A percentile compares a stretch with the other conserved stretches of the same genome.
Conservation (phyloP, 64 coral and sea anemone species). For the Anthopleura sola region DNA sequence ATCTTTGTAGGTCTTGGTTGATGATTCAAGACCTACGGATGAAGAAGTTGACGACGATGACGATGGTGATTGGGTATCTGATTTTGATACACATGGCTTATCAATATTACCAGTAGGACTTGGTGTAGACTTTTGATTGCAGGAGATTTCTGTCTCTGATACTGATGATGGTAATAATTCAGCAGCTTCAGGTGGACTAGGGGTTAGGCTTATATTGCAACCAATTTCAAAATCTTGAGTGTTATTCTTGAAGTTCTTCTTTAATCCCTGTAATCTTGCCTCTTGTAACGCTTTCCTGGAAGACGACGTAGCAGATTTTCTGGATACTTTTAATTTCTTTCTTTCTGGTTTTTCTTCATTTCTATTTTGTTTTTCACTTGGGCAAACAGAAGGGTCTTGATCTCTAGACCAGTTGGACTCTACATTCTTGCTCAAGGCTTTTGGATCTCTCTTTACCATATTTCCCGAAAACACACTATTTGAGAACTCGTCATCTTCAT, state of each 20-base stretch:
- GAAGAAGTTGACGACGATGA: slow-evolving; percentile 7
- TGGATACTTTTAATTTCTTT: not conserved
- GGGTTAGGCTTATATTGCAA: not conserved
- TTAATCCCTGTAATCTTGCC: not conserved
- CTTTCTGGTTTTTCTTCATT: not conserved
- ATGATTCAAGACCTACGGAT: not conserved
- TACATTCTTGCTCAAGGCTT: not conserved
- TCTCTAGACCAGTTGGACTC: not conserved
- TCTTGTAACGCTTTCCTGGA: slow-evolving; percentile 14
- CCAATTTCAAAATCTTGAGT: not conserved
- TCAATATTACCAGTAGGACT: not conserved
- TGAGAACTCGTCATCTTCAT: not conserved
- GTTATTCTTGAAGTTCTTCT: not conserved
- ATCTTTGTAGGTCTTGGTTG: not conserved
- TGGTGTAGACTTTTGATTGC: not conserved
- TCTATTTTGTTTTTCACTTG: not conserved
- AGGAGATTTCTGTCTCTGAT: not conserved
- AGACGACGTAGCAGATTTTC: not conserved
- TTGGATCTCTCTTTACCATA: not conserved
- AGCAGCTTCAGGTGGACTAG: not conserved
- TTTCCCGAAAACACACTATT: not conserved
- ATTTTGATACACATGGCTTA: not conserved
- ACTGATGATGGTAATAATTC: not conserved
- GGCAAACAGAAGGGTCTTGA: not conserved
- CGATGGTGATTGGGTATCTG: not conserved